Conservation (phyloP, 2,113 vertebrate species). For the Zapornia atra region DNA sequence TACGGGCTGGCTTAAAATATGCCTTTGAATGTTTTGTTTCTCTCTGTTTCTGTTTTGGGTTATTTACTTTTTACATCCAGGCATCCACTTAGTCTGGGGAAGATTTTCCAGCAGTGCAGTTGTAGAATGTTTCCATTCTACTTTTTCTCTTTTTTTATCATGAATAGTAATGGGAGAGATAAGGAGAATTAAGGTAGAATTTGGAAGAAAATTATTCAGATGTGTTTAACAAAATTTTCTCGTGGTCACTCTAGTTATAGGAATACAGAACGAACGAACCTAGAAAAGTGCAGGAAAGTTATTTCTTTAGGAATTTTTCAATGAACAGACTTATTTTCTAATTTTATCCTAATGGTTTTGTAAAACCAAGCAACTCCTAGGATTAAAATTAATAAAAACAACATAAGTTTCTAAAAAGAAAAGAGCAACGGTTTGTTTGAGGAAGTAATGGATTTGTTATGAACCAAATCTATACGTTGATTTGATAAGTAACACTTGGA, state of each 20-base stretch:
- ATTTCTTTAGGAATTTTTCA: neutral
- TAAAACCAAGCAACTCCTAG: neutral
- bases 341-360: neutral
- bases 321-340: neutral
- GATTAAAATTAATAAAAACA: neutral
- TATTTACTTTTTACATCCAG: neutral
- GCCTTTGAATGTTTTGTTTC: neutral
- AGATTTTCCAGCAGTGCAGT: neutral
- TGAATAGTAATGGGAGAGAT: neutral
- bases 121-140: rapidly evolving
- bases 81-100: neutral
- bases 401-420: neutral
- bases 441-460: neutral
- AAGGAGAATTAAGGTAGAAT: neutral
- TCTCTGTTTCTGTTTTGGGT: neutral
- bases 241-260: neutral
- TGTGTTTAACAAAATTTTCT: neutral
- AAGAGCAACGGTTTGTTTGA: neutral
- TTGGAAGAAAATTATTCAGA: neutral
- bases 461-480: neutral
- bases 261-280: neutral
- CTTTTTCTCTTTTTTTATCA: neutral
- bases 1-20: rapidly evolving
- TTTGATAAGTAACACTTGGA: neutral
- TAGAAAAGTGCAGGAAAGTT: neutral